Evolutionary conservation across 2,888 invertebrate genomes (phyloP).

Genomic region (Stenolophus ochropezus): DNA sequence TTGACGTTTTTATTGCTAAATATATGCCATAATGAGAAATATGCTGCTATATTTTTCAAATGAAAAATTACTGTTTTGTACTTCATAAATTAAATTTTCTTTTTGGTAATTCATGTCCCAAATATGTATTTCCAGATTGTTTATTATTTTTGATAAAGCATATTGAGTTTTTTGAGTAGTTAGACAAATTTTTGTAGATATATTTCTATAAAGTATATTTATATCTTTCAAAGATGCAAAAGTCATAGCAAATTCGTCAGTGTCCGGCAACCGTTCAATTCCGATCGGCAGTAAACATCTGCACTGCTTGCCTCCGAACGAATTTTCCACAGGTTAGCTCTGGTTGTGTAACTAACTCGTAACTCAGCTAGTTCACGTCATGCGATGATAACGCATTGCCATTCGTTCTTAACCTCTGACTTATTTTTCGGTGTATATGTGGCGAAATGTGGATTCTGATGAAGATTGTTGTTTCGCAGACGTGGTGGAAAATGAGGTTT

Average conservation of each 20-base stretch:
- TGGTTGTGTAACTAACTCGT: slow-evolving; percentile 16
- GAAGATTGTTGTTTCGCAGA: slow-evolving; percentile 61
- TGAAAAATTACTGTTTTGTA: no score
- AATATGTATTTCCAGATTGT: no score
- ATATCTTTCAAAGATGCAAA: slow-evolving; percentile 67
- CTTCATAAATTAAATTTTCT: no score
- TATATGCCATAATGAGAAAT: no score
- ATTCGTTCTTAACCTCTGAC: slow-evolving; percentile 16
- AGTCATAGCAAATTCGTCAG: slow-evolving; percentile 71
- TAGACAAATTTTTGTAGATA: no score
- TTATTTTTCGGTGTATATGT: slow-evolving; percentile 30
- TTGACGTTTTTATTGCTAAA: neutral
- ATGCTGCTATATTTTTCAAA: no score
- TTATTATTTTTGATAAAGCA: no score
- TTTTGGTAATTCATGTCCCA: no score
- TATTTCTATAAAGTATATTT: neutral
- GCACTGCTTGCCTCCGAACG: slow-evolving; percentile 85
- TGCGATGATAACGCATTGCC: slow-evolving; percentile 27
- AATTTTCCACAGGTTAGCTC: slow-evolving; percentile 72
- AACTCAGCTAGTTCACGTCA: slow-evolving; percentile 35
- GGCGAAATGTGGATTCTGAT: slow-evolving; percentile 9
- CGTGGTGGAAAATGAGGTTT: slow-evolving; percentile 68
- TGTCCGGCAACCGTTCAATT: slow-evolving; percentile 85
- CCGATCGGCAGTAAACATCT: slow-evolving; percentile 87
- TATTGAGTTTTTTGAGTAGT: no score